Evolutionary conservation across 2,888 invertebrate species (phyloP).

Genomic region (Selenia dentaria): DNA sequence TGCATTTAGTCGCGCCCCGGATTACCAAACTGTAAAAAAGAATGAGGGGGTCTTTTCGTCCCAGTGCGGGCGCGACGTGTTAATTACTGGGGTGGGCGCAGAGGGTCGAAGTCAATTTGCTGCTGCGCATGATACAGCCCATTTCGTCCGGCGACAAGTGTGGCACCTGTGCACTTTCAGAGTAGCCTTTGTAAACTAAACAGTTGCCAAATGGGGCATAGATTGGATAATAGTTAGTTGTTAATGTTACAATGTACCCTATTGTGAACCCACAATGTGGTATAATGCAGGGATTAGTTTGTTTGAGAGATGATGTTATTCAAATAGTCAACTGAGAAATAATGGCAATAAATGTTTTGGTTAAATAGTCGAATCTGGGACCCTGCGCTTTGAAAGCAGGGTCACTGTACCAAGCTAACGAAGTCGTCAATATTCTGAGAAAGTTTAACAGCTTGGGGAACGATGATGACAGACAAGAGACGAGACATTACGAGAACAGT

Average conservation of each 20-base stretch:
- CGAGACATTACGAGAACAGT: no score
- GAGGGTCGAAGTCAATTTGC: constrained; percentile 86
- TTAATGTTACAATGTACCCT: constrained; percentile 31
- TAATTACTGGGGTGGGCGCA: constrained; percentile 81
- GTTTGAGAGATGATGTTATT: constrained; percentile 26
- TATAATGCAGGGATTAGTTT: constrained; percentile 32
- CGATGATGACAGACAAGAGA: no score
- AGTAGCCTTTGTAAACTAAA: constrained; percentile 63
- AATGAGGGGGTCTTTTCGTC: constrained; percentile 70
- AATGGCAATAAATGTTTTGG: background rate
- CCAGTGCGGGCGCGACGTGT: constrained; percentile 64
- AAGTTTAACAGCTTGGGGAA: no score
- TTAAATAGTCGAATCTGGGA: no score
- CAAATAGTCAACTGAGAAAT: constrained; percentile 11
- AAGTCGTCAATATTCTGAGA: no score
- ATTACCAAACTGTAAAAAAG: constrained; percentile 82
- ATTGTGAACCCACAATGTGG: constrained; percentile 37
- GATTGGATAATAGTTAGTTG: background rate
- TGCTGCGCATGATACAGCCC: constrained; percentile 87
- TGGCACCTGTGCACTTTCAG: constrained; percentile 77
- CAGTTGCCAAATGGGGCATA: constrained; percentile 35
- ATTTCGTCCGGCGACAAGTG: constrained; percentile 85
- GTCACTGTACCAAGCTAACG: no score
- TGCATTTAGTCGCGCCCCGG: constrained; percentile 78
- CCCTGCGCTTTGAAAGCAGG: no score